Evolutionary conservation across 1,140 invertebrate species (phyloP), one percentile per base, ranked within the genome.

Genomic region (Nasonia vitripennis): DNA sequence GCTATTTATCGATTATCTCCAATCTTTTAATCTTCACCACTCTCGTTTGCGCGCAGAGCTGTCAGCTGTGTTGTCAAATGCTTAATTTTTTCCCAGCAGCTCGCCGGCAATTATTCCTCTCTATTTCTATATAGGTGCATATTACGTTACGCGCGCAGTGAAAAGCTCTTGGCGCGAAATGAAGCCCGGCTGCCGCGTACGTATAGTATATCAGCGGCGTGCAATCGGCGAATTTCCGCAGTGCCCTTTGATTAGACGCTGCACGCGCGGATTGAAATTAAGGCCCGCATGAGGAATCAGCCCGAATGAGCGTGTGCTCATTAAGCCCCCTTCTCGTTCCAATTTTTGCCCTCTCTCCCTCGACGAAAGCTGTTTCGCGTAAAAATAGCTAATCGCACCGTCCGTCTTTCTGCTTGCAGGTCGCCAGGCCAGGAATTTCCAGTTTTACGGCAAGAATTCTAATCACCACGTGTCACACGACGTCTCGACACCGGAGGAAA

Each of bases 381-480:
- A 7, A 55, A 55, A 55, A 20, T 55, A 55, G 51, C 51, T 55
- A 55, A 55, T 55, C 17, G 17, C 17, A 2, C 12, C 17, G 4
- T 1, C 17, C 17, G 0, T 20, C n/a, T n/a, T n/a, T 17, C 83
- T 80, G 20, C n/a, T 86, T 88, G 1, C 82, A 92, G 91, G 91
- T 88, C 91, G 91, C 71, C 89, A 89, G 85, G 86, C 88, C 85
- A 89, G 89, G 85, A 91, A 91, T 87, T 87, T 89, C 82, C 88
- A 92, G 41, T 89, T 91, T 80, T 85, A 89, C 75, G 90, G 88
- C 51, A 89, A 90, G 55, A 86, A 86, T 74, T 88, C 88, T 80
- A 89, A 91, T 89, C 91, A 91, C 87, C 88, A 88, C 78, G 87
- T 84, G 34, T 84, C 82, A 73, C 88, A 87, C 68, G 89, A 90